phyloP scores from a whole-genome alignment of 2,797 vertebrate species.

The Pteronotus mesoamericanus region DNA sequence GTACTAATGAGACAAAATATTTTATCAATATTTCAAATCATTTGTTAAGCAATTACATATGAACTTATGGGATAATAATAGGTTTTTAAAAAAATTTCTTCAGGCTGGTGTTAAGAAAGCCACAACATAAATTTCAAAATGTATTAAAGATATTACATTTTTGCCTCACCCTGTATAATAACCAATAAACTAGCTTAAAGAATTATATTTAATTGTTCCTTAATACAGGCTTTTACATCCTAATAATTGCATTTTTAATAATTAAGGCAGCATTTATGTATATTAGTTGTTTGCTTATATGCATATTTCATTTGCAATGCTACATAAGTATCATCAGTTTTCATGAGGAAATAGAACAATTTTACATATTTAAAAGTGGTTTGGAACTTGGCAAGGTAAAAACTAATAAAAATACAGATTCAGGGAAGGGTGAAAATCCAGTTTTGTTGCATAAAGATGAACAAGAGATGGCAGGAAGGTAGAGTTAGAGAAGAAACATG shows the following conservation, averaged over 20 bases:
- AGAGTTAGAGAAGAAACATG: neutral
- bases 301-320: neutral
- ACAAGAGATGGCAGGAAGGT: neutral
- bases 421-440: neutral
- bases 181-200: neutral
- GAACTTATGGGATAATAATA: neutral
- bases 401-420: neutral
- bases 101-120: neutral
- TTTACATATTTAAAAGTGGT: neutral
- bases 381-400: neutral
- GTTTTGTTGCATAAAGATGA: neutral
- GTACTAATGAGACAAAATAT: neutral
- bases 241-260: neutral
- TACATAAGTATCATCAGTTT: neutral
- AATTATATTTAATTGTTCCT: neutral
- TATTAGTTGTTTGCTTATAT: neutral
- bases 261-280: neutral
- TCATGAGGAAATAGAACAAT: neutral
- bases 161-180: neutral
- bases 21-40: conserved; percentile 8
- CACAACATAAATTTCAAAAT: neutral
- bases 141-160: neutral
- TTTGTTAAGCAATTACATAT: neutral
- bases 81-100: neutral
- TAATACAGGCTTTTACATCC: neutral